Conservation (phyloP, 2,797 vertebrate genomes). For the Cirrhinus mrigala region DNA sequence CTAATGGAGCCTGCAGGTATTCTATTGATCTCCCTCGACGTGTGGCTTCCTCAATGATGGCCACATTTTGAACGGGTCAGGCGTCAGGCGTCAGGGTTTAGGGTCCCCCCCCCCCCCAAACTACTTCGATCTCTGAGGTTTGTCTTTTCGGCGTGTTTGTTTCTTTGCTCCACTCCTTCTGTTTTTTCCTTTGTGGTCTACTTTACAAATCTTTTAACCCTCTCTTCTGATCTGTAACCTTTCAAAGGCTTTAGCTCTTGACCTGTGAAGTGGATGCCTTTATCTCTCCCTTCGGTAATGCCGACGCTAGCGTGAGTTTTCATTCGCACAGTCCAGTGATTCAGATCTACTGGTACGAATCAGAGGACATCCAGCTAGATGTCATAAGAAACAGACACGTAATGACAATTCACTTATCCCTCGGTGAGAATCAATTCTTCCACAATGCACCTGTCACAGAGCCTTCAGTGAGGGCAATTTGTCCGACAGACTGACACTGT, state of each 20-base stretch:
- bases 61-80: conserved; percentile 83
- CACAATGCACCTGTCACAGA: conserved; percentile 98
- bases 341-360: conserved; percentile 94
- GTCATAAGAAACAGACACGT: conserved; percentile 94
- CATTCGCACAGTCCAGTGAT: conserved; percentile 84
- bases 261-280: conserved; percentile 86
- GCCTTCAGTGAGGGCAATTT: conserved; percentile 92
- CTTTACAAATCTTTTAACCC: conserved; percentile 80
- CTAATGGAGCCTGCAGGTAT: conserved; percentile 91
- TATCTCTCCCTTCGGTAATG: conserved; percentile 83
- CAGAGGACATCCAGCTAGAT: conserved; percentile 92
- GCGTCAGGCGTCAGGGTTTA: conserved; percentile 66
- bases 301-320: conserved; percentile 79
- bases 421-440: conserved; percentile 95
- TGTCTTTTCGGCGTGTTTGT: conserved; percentile 60
- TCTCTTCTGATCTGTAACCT: conserved; percentile 82
- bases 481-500: conserved; percentile 94
- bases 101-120: neutral
- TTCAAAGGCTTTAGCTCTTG: conserved; percentile 84
- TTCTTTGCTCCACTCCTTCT: conserved; percentile 65
- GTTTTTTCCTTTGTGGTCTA: conserved; percentile 78
- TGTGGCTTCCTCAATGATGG: conserved; percentile 84
- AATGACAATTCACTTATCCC: conserved; percentile 99
- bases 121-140: conserved; percentile 51
- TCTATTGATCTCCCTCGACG: conserved; percentile 87